These are phyloP conservation scores for Eurosta solidaginis DNA, from an alignment of 1,140 invertebrate species.

Conservation along the genomic window DNA sequence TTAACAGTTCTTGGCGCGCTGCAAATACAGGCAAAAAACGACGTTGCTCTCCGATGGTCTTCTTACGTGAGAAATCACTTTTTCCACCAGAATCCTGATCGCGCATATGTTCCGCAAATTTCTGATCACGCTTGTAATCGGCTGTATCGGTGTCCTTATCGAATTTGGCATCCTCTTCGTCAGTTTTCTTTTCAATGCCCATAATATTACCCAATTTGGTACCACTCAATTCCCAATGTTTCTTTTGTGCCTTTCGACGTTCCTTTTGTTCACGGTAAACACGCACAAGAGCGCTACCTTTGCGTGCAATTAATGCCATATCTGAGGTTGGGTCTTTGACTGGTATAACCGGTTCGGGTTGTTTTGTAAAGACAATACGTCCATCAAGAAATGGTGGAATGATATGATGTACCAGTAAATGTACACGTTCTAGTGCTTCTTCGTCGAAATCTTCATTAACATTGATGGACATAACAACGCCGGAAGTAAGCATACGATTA, in stretches of 20 bases:
- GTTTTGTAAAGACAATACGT: constrained; percentile 98
- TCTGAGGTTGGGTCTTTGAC: constrained; percentile 94
- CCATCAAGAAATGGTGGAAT: constrained; percentile 99
- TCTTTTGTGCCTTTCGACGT: constrained; percentile 92
- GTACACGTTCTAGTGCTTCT: constrained; percentile 88
- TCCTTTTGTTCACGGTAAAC: constrained; percentile 96
- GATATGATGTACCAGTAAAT: constrained; percentile 97
- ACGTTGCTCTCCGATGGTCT: constrained; percentile 85
- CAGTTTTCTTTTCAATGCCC: constrained; percentile 86
- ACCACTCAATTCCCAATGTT: constrained; percentile 98
- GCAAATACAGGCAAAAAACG: constrained; percentile 95
- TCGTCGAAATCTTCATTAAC: constrained; percentile 94
- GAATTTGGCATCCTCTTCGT: constrained; percentile 70
- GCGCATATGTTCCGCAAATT: constrained; percentile 95
- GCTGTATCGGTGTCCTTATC: constrained; percentile 67
- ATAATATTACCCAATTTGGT: constrained; percentile 97
- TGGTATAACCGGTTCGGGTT: constrained; percentile 92
- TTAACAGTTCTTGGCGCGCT: constrained; percentile 89
- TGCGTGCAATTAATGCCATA: constrained; percentile 96
- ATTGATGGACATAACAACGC: constrained; percentile 88
- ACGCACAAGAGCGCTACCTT: constrained; percentile 90
- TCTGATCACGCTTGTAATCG: constrained; percentile 86
- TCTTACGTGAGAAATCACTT: constrained; percentile 89
- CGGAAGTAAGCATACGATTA: constrained; percentile 96
- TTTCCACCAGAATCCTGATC: constrained; percentile 69